Evolutionary conservation across 30 jellyfish, hydroid and myxozoan species (phyloP).

Genomic region (Aurelia coerulea): DNA sequence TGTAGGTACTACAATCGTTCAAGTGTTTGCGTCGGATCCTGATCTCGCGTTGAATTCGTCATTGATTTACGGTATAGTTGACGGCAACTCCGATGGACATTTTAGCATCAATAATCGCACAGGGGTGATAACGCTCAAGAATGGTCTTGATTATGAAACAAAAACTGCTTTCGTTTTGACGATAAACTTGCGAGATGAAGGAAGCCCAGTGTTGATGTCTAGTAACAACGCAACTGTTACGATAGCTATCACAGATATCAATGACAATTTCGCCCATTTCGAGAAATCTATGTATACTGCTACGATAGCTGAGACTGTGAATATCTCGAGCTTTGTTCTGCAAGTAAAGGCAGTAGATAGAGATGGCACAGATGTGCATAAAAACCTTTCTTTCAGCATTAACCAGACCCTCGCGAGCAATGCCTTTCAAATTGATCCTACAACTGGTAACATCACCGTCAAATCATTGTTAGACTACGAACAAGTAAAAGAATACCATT

Average conservation of each 20-base stretch:
- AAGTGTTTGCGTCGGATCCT: slow-evolving; percentile 84
- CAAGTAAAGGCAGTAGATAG: slow-evolving; percentile 78
- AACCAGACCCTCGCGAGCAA: slow-evolving; percentile 67
- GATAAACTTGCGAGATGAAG: slow-evolving; percentile 73
- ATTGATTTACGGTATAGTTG: slow-evolving; percentile 36
- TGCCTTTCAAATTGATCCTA: slow-evolving; percentile 62
- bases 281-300: slow-evolving; percentile 58
- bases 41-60: slow-evolving; percentile 80
- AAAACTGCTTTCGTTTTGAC: slow-evolving; percentile 44
- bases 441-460: slow-evolving; percentile 65
- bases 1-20: slow-evolving; percentile 65
- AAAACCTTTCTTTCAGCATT: slow-evolving; percentile 56
- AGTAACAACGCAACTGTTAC: slow-evolving; percentile 59
- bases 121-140: slow-evolving; percentile 66
- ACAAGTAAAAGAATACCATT: slow-evolving; percentile 44
- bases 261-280: slow-evolving; percentile 89
- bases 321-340: slow-evolving; percentile 46
- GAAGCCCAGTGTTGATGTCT: slow-evolving; percentile 69
- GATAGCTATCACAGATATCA: slow-evolving; percentile 69
- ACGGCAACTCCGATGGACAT: slow-evolving; percentile 60
- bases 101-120: slow-evolving; percentile 60
- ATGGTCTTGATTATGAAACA: slow-evolving; percentile 71
- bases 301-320: slow-evolving; percentile 59
- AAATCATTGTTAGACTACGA: slow-evolving; percentile 74
- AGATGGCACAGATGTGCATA: slow-evolving; percentile 76